Base-by-base conservation (phyloP, 2,888 invertebrate species). In the Notodonta ziczac region DNA sequence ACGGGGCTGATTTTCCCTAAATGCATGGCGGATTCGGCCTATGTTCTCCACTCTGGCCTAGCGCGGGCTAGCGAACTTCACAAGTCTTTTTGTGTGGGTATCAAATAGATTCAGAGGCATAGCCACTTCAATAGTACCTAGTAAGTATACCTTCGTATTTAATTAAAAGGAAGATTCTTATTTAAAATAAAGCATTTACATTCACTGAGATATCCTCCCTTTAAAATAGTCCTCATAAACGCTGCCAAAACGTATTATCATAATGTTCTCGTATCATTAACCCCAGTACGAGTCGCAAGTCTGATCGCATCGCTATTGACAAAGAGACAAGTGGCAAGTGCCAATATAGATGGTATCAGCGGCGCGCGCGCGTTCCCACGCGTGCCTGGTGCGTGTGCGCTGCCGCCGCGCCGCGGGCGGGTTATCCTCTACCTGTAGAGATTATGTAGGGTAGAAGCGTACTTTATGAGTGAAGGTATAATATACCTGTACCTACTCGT, bases 261-360 rank as follows among this genome's bases (percentile, higher is more conserved):
- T 73, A 64, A 68, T 70, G 70, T 72, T 72, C 78, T 69, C 76
- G 70, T 76, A 75, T 81, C 75, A 83, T 81, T 81, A 74, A 74
- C 77, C 77, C 75, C 72, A 73, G 69, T 78, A 66, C 80, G 82
- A 77, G 73, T 73, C 73, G 60, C 65, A 10, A 42, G 42, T 42
- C 10, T 10, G 80, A 83, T 83, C 76, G 71, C 74, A 77, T 79
- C 77, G 70, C 71, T 81, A 78, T 74, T 76, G 63, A 73, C 73
- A 73, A 72, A 67, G 75, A 77, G 77, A 76, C 77, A 77, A 75
- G 74, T 55, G 72, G 81, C 82, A 83, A 84, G 83, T 87, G 89
- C 83, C 81, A 85, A 85, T 72, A 74, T 74, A 70, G 75, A 70
- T 82, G 79, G 66, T 70, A 74, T 79, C 73, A 68, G 65, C 65